Evolutionary conservation across 2,113 vertebrate genomes (phyloP), one percentile per base, ranked within the genome.

Genomic region (Osmerus mordax): DNA sequence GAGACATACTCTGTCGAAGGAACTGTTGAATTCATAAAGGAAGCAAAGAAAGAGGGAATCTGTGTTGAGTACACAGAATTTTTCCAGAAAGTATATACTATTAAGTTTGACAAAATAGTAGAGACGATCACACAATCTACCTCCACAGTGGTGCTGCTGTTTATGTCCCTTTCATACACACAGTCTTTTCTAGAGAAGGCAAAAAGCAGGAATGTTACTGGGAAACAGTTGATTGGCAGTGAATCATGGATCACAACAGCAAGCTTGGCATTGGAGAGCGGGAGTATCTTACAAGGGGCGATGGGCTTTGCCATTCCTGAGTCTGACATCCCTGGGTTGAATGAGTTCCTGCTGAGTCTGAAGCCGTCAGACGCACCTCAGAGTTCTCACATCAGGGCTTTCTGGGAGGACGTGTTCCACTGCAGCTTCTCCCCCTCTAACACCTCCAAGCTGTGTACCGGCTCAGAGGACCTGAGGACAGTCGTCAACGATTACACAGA

Each of bases 301-400:
- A 70, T 90, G n/a, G 88, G 87, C 1, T 89, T 89, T 77, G 85
- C 85, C 15, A 65, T 90, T n/a, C 81, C 86, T 21, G n/a, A 76
- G 16, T 72, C 75, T 19, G 32, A 70, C 0, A 83, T 84, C 54
- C 85, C 77, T 16, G 84, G 83, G 18, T 77, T 90, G 19, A 70
- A 21, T 62, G 74, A 87, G 29, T 87, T 84, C 75, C 78, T 89
- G 23, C 78, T 87, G 16, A 76, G 61, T 67, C 16, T 88, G 19
- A 89, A 87, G 29, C 80, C 88, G 19, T 81, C 80, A 6, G 71
- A 78, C 25, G 76, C 77, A 58, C 81, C 83, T 23, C 67, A 83
- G 7, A 87, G 78, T 73, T 13, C 7, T 8, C 61, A 81, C 11
- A 13, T 84, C 18, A 78, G 75, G 72, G 19, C 8, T 14, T 71